Conservation (phyloP, 2,888 invertebrate genomes). For the Lottia scabra region DNA sequence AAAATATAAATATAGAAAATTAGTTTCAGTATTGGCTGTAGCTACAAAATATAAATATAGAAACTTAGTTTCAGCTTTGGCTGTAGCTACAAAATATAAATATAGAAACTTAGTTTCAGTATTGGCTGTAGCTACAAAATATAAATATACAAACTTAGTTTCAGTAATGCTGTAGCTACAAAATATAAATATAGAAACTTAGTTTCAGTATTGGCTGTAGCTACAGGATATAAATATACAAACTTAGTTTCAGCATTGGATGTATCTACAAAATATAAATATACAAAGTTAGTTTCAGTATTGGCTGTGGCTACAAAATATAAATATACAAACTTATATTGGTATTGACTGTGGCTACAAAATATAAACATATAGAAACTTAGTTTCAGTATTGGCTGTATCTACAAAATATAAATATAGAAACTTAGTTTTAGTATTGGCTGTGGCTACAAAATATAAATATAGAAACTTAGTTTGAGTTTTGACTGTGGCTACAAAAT, state of each 20-base stretch:
- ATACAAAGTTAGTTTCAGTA: too few species aligned
- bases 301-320: too few species aligned
- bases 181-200: conserved; percentile 71
- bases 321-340: too few species aligned
- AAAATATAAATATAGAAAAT: conserved; percentile 71
- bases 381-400: too few species aligned
- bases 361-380: too few species aligned
- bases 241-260: conserved; percentile 71
- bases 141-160: conserved; percentile 72
- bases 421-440: conserved; percentile 71
- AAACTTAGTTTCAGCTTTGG: conserved; percentile 71
- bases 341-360: too few species aligned
- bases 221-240: conserved; percentile 64
- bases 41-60: conserved; percentile 64
- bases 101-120: conserved; percentile 73
- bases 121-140: conserved; percentile 56
- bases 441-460: conserved; percentile 47
- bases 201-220: conserved; percentile 65
- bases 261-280: conserved; percentile 44
- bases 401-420: too few species aligned
- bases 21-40: conserved; percentile 65
- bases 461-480: conserved; percentile 73
- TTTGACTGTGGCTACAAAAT: conserved; percentile 56
- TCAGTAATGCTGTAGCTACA: conserved; percentile 61
- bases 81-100: conserved; percentile 47